Conservation (phyloP, 1,140 invertebrate species). For the Zelostemma sp. region DNA sequence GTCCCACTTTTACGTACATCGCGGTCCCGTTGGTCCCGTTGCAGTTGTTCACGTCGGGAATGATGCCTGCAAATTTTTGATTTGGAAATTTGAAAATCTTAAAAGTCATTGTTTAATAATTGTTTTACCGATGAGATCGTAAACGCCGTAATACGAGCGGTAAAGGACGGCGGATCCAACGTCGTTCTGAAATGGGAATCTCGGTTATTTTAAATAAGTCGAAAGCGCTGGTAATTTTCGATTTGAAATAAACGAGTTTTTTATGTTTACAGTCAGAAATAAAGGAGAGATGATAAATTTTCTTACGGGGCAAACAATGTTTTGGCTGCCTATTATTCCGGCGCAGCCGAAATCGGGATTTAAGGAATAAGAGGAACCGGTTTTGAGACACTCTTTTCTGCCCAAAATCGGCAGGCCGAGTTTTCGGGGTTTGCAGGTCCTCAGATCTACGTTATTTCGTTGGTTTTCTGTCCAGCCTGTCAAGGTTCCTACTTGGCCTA, state of each 20-base stretch:
- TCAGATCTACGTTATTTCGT: slow-evolving; percentile 16
- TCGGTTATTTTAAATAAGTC: neutral
- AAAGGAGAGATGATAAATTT: too few relatives aligned
- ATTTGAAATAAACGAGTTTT: too few relatives aligned
- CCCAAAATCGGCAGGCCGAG: slow-evolving; percentile 69
- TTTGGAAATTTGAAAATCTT: too few relatives aligned
- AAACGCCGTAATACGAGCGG: slow-evolving; percentile 62
- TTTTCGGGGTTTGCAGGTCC: slow-evolving; percentile 66
- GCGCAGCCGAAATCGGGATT: slow-evolving; percentile 63
- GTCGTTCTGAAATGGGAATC: slow-evolving; percentile 62
- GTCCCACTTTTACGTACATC: slow-evolving; percentile 74
- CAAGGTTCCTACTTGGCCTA: slow-evolving; percentile 72
- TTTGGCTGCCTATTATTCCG: slow-evolving; percentile 66
- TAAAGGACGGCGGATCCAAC: slow-evolving; percentile 68
- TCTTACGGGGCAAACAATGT: slow-evolving; percentile 68
- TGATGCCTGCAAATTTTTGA: slow-evolving; percentile 59
- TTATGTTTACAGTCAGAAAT: too few relatives aligned
- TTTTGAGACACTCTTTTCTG: slow-evolving; percentile 62
- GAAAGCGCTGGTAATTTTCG: too few relatives aligned
- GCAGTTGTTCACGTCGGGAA: slow-evolving; percentile 68
- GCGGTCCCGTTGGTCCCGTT: slow-evolving; percentile 63
- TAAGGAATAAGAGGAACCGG: slow-evolving; percentile 30
- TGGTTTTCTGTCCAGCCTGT: slow-evolving; percentile 70
- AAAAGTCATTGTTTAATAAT: too few relatives aligned
- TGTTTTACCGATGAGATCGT: slow-evolving; percentile 70